Conservation (phyloP, 2,888 invertebrate genomes). For the Neelides folsomi region DNA sequence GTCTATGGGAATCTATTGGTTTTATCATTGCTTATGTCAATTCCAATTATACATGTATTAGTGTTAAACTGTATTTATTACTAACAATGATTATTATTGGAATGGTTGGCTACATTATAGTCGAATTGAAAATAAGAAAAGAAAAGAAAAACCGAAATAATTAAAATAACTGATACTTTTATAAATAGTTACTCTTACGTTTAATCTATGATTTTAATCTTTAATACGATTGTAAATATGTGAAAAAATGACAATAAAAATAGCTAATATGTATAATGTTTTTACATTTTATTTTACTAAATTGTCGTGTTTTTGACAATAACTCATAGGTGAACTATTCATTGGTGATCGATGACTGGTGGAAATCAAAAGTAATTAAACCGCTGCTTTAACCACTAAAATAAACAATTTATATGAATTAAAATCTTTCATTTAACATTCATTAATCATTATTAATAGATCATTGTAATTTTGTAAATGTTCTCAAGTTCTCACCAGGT, state of each 20-base stretch:
- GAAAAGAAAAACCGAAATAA: no score
- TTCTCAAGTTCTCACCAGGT: conserved; percentile 47
- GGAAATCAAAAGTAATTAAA: neutral
- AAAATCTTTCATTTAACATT: neutral
- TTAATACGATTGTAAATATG: no score
- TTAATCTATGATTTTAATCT: no score
- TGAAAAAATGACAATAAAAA: no score
- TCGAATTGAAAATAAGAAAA: conserved; percentile 40
- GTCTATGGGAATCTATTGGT: conserved; percentile 81
- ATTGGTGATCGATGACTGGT: no score
- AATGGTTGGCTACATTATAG: conserved; percentile 56
- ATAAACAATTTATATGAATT: neutral
- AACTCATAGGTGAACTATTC: no score
- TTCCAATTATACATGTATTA: conserved; percentile 61
- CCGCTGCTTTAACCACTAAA: neutral
- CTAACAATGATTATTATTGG: conserved; percentile 56
- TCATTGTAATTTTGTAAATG: neutral
- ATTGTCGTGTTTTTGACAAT: no score
- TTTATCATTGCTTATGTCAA: conserved; percentile 73
- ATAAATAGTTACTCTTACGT: no score
- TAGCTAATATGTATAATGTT: no score
- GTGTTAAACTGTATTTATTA: conserved; percentile 55
- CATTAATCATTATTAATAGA: no score
- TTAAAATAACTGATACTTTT: no score
- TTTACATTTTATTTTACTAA: no score